phyloP scores from a whole-genome alignment of 1,140 invertebrate species.

The Fragariocoptes setiger region DNA sequence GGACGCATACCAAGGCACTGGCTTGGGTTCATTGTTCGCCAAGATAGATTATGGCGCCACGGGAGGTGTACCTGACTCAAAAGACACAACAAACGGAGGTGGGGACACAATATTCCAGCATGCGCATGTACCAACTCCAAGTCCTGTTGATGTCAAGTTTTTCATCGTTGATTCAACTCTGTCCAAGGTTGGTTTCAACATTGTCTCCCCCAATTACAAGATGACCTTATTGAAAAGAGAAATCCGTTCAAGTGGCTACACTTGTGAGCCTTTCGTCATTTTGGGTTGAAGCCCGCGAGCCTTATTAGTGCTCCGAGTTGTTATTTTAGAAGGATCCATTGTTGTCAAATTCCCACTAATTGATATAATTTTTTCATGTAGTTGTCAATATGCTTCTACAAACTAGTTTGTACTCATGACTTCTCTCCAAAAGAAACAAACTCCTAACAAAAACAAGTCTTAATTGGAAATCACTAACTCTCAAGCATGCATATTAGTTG shows the following conservation, averaged over 20 bases:
- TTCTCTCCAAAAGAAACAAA: too few species aligned
- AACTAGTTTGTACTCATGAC: too few species aligned
- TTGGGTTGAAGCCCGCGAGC: too few species aligned
- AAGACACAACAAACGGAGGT: slow-evolving; percentile 13
- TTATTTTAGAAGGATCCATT: too few species aligned
- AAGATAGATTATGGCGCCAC: slow-evolving; percentile 49
- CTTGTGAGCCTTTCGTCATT: not conserved
- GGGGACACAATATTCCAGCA: not conserved
- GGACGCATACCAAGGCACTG: slow-evolving; percentile 45
- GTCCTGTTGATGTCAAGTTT: slow-evolving; percentile 60
- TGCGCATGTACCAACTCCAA: slow-evolving; percentile 22
- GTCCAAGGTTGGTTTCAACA: slow-evolving; percentile 68
- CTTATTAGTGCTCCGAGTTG: too few species aligned
- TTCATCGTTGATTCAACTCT: slow-evolving; percentile 74
- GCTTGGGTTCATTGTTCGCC: slow-evolving; percentile 57
- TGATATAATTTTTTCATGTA: too few species aligned
- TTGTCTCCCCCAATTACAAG: slow-evolving; percentile 55
- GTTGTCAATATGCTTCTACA: too few species aligned
- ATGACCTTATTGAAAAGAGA: slow-evolving; percentile 68
- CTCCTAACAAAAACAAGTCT: too few species aligned
- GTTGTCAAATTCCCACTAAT: too few species aligned
- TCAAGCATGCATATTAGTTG: too few species aligned
- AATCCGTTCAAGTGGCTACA: slow-evolving; percentile 50
- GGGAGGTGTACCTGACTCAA: too few species aligned
- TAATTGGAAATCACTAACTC: too few species aligned